Conservation (phyloP, 2,888 invertebrate species). For the Acrobasis repandana region DNA sequence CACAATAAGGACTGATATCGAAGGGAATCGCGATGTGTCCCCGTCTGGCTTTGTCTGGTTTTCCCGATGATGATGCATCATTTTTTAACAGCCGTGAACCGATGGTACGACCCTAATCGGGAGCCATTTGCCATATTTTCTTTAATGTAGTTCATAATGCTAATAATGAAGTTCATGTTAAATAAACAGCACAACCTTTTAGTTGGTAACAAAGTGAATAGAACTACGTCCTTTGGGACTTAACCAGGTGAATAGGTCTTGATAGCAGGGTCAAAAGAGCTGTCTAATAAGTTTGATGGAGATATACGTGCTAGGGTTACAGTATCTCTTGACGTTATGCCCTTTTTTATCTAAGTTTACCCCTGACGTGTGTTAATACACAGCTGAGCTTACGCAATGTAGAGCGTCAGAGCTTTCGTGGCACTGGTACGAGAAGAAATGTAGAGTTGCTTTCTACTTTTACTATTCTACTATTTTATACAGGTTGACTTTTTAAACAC, state of each 20-base stretch:
- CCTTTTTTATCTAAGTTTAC: too few species aligned
- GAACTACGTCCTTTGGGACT: neutral
- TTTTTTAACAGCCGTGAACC: slow-evolving; percentile 47
- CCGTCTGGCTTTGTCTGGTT: slow-evolving; percentile 77
- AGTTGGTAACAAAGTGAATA: neutral
- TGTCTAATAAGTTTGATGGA: neutral
- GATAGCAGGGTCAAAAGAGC: neutral
- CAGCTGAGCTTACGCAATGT: too few species aligned
- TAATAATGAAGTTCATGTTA: neutral
- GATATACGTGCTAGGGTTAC: neutral
- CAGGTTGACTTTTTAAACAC: too few species aligned
- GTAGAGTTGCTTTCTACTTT: too few species aligned
- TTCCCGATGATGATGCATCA: slow-evolving; percentile 78
- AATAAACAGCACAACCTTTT: neutral
- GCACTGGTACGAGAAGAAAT: too few species aligned
- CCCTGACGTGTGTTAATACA: too few species aligned
- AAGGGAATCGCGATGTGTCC: slow-evolving; percentile 71
- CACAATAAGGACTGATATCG: slow-evolving; percentile 67
- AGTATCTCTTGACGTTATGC: too few species aligned
- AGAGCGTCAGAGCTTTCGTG: too few species aligned
- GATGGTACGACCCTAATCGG: slow-evolving; percentile 35
- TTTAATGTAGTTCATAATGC: slow-evolving; percentile 4
- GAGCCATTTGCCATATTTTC: slow-evolving; percentile 29
- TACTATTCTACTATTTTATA: too few species aligned
- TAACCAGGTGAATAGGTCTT: neutral